Evolutionary conservation across 2,797 vertebrate genomes (phyloP), one percentile per base, ranked within the genome.

Genomic region (Tapera naevia): DNA sequence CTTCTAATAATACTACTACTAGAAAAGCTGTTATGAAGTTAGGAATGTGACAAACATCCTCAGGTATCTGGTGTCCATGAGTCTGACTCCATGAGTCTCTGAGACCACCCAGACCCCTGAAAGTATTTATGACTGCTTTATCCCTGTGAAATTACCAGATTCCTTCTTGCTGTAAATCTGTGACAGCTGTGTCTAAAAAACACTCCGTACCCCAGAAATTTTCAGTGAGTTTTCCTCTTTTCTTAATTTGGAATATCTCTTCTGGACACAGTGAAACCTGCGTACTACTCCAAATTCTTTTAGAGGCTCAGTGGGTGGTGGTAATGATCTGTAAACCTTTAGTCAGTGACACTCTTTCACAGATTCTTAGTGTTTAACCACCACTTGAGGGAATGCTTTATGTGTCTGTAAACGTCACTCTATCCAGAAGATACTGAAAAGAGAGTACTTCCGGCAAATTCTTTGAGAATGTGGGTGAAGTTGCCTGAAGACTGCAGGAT

Each of bases 401-500:
- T 50, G 60, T 78, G 82, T 87, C 58, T 83, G 43, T 69, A 95
- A 93, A 74, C 25, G 94, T 92, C 58, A 56, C 15, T 86, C 16
- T 58, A 4, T 64, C 61, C 30, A 30, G 35, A 93, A 83, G 72
- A 74, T 71, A 39, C 80, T 74, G 57, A 80, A 73, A 67, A 92
- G 65, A 79, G 45, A 74, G 45, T 48, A 78, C 81, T 95, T 75
- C 78, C 65, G 90, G 69, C 76, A 96, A 92, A 83, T 64, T 82
- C 17, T 67, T 80, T 61, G 65, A 8, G 10, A 94, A 46, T 39
- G 13, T 54, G 66, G 35, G n/a, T 81, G 70, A 86, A 71, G 33
- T 58, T 91, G 75, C 62, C 65, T 21, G 18, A 7, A 51, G 80
- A 94, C 50, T 25, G 86, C 24, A n/a, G 30, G 64, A 14, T 54